These are phyloP conservation scores for Apodemus speciosus DNA, from an alignment of 2,113 vertebrate species.

Conservation along the genomic window DNA sequence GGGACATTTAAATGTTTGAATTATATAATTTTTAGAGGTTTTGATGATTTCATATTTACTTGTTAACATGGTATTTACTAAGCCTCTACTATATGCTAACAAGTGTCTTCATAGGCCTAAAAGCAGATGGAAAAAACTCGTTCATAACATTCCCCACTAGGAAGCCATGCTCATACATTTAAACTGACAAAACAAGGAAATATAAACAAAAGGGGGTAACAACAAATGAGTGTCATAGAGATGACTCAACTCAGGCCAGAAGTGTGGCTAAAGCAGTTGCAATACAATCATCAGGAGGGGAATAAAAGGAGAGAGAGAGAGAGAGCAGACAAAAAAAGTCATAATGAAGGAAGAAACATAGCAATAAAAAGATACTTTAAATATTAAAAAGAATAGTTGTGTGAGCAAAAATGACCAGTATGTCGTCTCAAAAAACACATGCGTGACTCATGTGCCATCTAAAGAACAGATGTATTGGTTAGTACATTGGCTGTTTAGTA, in stretches of 20 bases:
- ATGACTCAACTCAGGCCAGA: not conserved
- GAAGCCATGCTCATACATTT: not conserved
- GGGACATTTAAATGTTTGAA: not conserved
- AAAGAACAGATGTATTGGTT: not conserved
- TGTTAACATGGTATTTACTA: not conserved
- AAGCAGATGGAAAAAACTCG: not conserved
- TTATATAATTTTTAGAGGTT: not conserved
- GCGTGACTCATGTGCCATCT: rapidly evolving
- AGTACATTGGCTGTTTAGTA: not conserved
- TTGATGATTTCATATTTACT: not conserved
- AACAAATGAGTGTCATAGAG: not conserved
- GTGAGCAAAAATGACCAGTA: not conserved
- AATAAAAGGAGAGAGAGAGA: not conserved
- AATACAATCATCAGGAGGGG: not conserved
- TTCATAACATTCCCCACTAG: not conserved
- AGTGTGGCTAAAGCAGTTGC: not conserved
- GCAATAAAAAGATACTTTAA: not conserved
- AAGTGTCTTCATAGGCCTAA: not conserved
- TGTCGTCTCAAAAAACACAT: not conserved
- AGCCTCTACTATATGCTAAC: not conserved
- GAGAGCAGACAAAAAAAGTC: not conserved
- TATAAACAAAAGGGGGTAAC: not conserved
- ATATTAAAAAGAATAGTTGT: not conserved
- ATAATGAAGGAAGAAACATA: not conserved
- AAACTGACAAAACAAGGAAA: not conserved